Evolutionary conservation across 2,113 vertebrate species (phyloP).

Genomic region (Heliornis fulica): DNA sequence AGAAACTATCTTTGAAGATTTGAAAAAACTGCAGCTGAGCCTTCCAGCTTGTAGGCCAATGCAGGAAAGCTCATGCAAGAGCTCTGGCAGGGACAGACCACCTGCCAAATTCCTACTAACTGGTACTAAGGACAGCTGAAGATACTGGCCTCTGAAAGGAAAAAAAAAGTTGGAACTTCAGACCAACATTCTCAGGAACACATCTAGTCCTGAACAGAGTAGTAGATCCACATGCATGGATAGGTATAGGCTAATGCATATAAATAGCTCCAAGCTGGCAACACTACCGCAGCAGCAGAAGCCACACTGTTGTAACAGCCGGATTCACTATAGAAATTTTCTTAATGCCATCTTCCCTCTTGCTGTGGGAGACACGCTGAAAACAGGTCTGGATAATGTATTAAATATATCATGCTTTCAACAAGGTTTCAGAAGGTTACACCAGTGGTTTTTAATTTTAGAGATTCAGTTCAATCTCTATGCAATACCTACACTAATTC

Average conservation of each 20-base stretch:
- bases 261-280: slow-evolving; percentile 29
- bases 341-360: slow-evolving; percentile 27
- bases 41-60: not conserved
- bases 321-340: slow-evolving; percentile 27
- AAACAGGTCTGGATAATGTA: not conserved
- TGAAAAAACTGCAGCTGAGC: not conserved
- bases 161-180: not conserved
- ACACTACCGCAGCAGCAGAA: not conserved
- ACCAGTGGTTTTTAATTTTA: not conserved
- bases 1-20: not conserved
- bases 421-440: not conserved
- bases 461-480: not conserved
- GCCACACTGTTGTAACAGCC: slow-evolving; percentile 23
- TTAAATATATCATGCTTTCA: not conserved
- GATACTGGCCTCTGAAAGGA: not conserved
- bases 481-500: not conserved
- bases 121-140: not conserved
- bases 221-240: not conserved
- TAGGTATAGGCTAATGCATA: not conserved
- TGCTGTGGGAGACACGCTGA: not conserved
- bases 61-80: not conserved
- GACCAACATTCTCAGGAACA: slow-evolving; percentile 24
- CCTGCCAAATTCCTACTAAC: not conserved
- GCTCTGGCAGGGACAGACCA: not conserved
- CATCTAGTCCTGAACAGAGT: slow-evolving; percentile 17